Evolutionary conservation across 2,797 vertebrate species (phyloP).

Genomic region (Rhinatrema bivittatum): DNA sequence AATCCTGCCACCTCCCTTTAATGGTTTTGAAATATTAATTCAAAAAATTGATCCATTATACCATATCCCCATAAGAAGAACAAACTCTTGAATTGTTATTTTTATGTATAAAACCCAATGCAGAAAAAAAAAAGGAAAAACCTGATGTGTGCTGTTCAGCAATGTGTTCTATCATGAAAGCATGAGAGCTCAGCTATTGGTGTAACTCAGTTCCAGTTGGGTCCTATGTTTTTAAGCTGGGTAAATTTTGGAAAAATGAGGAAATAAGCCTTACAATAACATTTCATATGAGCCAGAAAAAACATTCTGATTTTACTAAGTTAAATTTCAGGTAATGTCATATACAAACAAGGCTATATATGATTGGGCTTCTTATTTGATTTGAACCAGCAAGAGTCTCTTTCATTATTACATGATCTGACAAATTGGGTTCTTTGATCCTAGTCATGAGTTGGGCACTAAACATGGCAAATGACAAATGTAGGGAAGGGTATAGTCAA

Average conservation of each 20-base stretch:
- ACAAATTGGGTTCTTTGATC: slow-evolving; percentile 27
- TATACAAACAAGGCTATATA: slow-evolving; percentile 10
- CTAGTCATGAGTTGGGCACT: slow-evolving; percentile 23
- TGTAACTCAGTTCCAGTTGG: neutral
- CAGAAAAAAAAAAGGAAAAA: too few relatives aligned
- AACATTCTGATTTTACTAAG: neutral
- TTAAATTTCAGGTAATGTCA: neutral
- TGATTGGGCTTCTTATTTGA: neutral
- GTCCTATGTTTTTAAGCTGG: slow-evolving; percentile 5
- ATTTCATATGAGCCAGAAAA: slow-evolving; percentile 7
- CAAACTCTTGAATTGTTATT: too few relatives aligned
- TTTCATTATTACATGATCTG: slow-evolving; percentile 12
- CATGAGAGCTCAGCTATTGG: neutral
- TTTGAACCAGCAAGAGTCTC: neutral
- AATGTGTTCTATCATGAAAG: too few relatives aligned
- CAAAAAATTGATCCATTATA: too few relatives aligned
- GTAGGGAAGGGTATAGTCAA: slow-evolving; percentile 21
- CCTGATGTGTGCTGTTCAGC: too few relatives aligned
- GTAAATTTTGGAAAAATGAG: slow-evolving; percentile 1
- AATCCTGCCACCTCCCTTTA: too few relatives aligned
- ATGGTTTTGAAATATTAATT: too few relatives aligned
- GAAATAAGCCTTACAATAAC: neutral
- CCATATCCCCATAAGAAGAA: too few relatives aligned
- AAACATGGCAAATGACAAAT: slow-evolving; percentile 26
- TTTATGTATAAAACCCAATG: too few relatives aligned